These are phyloP conservation scores for Crambe crambe DNA, from an alignment of 37 sponge, comb jelly and placozoan genomes.

Conservation along the genomic window DNA sequence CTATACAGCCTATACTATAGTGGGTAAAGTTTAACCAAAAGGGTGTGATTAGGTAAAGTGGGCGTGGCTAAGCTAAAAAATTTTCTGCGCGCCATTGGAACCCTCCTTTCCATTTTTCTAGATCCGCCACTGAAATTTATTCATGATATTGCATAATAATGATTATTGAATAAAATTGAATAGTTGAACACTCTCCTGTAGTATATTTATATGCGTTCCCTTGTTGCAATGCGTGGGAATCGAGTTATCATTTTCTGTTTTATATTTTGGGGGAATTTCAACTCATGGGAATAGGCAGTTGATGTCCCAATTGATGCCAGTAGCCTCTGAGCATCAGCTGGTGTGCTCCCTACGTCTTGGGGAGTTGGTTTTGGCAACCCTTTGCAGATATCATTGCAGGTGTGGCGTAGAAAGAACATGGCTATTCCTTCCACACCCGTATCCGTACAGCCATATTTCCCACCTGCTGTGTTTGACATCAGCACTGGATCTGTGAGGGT, in stretches of 20 bases:
- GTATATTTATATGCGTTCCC: too few relatives aligned
- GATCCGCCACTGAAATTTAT: too few relatives aligned
- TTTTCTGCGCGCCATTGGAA: too few relatives aligned
- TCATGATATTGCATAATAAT: too few relatives aligned
- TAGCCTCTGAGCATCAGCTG: too few relatives aligned
- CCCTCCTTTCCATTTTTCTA: too few relatives aligned
- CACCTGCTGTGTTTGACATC: background rate
- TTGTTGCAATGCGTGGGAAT: conserved; percentile 11
- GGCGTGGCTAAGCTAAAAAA: too few relatives aligned
- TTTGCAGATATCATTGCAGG: conserved; percentile 35
- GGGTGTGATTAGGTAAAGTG: too few relatives aligned
- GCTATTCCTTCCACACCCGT: conserved; percentile 56
- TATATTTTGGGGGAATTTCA: conserved; percentile 13
- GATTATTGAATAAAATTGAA: too few relatives aligned
- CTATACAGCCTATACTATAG: too few relatives aligned
- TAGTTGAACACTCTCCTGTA: too few relatives aligned
- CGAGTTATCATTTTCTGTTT: background rate
- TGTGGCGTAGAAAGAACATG: conserved; percentile 57
- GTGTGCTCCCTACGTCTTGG: background rate
- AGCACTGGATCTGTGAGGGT: conserved; percentile 56
- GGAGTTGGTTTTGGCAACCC: conserved; percentile 25
- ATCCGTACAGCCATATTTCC: conserved; percentile 46
- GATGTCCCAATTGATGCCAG: background rate
- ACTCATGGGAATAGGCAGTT: conserved; percentile 15
- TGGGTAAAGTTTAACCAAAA: too few relatives aligned